Evolutionary conservation across 1,140 invertebrate species (phyloP).

Genomic region (Calycopis cecrops): DNA sequence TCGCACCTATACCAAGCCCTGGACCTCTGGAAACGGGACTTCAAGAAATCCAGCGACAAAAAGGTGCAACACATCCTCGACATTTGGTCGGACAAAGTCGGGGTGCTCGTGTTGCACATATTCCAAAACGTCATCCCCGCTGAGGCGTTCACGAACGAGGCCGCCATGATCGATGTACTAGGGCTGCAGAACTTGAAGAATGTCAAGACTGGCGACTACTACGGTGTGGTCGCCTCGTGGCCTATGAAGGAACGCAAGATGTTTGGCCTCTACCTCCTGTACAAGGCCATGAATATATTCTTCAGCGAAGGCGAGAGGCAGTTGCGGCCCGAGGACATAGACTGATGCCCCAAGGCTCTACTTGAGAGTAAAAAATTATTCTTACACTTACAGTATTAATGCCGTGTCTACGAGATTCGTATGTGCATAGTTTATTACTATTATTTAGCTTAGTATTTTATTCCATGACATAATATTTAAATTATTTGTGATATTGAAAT

Average conservation of each 20-base stretch:
- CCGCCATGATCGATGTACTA: slow-evolving; percentile 93
- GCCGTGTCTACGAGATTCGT: neutral
- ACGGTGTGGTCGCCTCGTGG: slow-evolving; percentile 87
- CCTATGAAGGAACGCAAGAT: slow-evolving; percentile 79
- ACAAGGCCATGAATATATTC: slow-evolving; percentile 90
- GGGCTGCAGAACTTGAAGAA: slow-evolving; percentile 88
- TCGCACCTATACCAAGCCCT: slow-evolving; percentile 93
- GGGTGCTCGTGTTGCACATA: slow-evolving; percentile 93
- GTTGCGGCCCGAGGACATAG: slow-evolving; percentile 80
- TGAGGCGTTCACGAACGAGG: slow-evolving; percentile 95
- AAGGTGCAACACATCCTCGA: slow-evolving; percentile 90
- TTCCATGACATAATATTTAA: too few species aligned
- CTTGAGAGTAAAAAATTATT: neutral
- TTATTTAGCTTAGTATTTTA: too few species aligned
- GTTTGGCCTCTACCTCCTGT: slow-evolving; percentile 88
- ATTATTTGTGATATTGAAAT: too few species aligned
- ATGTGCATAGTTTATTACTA: too few species aligned
- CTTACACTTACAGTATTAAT: neutral
- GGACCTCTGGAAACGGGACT: slow-evolving; percentile 72
- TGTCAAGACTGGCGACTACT: slow-evolving; percentile 88
- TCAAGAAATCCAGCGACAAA: slow-evolving; percentile 61
- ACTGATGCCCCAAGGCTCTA: slow-evolving; percentile 31
- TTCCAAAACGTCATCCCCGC: slow-evolving; percentile 94
- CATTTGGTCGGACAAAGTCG: slow-evolving; percentile 89
- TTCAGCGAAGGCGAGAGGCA: slow-evolving; percentile 91